Evolutionary conservation across 2,797 vertebrate species (phyloP), one percentile per base, ranked within the genome.

Genomic region (Sebastes umbrosus): DNA sequence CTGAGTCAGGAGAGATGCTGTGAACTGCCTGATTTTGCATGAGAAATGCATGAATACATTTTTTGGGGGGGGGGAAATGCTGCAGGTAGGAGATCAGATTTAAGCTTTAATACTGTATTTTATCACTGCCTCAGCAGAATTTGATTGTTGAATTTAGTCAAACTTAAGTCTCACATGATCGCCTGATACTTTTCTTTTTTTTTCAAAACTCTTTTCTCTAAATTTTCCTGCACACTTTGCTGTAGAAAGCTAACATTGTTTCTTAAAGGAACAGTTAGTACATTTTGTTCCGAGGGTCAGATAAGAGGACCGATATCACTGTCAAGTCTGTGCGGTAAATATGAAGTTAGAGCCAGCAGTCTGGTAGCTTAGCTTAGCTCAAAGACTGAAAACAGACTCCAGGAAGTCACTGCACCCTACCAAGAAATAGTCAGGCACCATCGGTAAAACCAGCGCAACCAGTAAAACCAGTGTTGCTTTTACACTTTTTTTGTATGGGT

Each of bases 1-100:
- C 89, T 72, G 87, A 93, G 85, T 93, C 74, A 88, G 83, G 34
- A 72, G 39, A 69, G 50, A 75, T 59, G 29, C 59, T 73, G 72
- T 43, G 63, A 89, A 85, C 8, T 57, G 59, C 59, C 9, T 67
- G 66, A 84, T 87, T 92, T 88, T 90, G 82, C 85, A 90, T 90
- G 85, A 87, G 73, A 85, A 90, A 80, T 70, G 76, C 75, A 82
- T 86, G 78, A 88, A 88, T 86, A 73, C 60, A 62, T 85, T 87
- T 86, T 60, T 83, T 43, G 1, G 27, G 54, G 1, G 4, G n/a
- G 4, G 62, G 54, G 4, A 60, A 27, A 58, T 29, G 78, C 58
- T 86, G 75, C 76, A 85, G 75, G 82, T 83, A 71, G 52, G 50
- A 66, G 71, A 66, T 71, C 65, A 70, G 59, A 83, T 75, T 58